Base-by-base conservation (phyloP, 2,888 invertebrate species). In the Glomeris marginata region DNA sequence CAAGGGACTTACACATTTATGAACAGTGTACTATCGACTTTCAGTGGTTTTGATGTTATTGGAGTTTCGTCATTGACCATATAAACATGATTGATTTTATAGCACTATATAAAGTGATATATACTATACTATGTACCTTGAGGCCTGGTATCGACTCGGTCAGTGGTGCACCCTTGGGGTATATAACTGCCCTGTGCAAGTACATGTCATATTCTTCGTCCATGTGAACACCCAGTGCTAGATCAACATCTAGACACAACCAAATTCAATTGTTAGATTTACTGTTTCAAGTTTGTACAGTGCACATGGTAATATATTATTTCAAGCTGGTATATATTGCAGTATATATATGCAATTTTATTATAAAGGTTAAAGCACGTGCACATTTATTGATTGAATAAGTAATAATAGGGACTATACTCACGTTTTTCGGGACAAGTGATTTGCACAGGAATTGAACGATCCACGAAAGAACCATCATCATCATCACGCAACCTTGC, bases 351-450 rank as follows among this genome's bases (percentile, higher is more conserved):
- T n/a, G n/a, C n/a, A n/a, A n/a, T n/a, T n/a, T n/a, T n/a, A n/a
- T n/a, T n/a, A 28, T 28, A 28, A 28, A 28, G 3, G 28, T 3
- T 28, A 8, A 28, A 28, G 8, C 4, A 28, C 8, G 28, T 8
- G 28, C 28, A 8, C 28, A 28, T 28, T 28, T 28, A 28, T 28
- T 28, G 28, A 28, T 28, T 28, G 28, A 28, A 28, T 28, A 28
- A 28, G 28, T 28, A 38, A 38, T 15, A 38, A 38, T 15, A 10
- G 18, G 3, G 18, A 5, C 40, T 11, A 36, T 16, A 49, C 49
- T 49, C 44, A 49, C 49, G 20, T 28, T 43, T 44, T 49, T 49
- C 49, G 13, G 37, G 45, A 22, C 49, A 49, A 37, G 18, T 44
- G 20, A 49, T 22, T 37, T 44, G 44, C 13, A 49, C 22, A n/a